Evolutionary conservation across 2,113 vertebrate species (phyloP).

Genomic region (Centrocercus urophasianus): DNA sequence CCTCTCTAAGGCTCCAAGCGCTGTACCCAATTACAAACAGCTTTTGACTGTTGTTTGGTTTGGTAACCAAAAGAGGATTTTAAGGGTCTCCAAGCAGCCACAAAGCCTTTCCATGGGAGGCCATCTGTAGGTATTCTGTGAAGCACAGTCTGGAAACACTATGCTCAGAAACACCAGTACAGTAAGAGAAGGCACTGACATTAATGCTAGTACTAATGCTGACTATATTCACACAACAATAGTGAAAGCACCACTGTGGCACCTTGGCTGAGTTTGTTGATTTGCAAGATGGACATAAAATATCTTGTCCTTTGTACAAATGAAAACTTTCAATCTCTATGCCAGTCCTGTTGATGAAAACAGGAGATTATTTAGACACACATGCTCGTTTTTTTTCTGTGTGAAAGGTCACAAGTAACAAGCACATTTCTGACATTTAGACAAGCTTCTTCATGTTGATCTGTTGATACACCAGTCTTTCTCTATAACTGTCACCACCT

Average conservation of each 20-base stretch:
- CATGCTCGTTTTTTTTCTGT: rapidly evolving
- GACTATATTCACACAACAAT: not conserved
- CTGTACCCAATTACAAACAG: not conserved
- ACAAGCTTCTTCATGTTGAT: not conserved
- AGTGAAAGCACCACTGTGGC: not conserved
- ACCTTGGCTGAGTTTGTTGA: not conserved
- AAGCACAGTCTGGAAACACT: not conserved
- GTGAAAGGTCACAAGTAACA: not conserved
- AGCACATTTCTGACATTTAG: not conserved
- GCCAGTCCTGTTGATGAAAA: not conserved
- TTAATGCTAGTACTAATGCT: not conserved
- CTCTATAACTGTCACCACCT: not conserved
- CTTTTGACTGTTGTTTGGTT: not conserved
- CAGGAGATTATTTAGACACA: not conserved
- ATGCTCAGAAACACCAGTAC: not conserved
- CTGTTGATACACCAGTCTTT: not conserved
- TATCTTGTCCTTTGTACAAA: not conserved
- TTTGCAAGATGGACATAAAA: not conserved
- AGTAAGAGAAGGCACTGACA: not conserved
- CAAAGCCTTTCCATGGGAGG: not conserved
- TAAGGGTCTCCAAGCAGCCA: not conserved
- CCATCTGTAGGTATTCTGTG: not conserved
- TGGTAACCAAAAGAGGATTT: not conserved
- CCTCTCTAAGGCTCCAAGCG: not conserved
- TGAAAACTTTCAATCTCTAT: not conserved